Base-by-base conservation (phyloP, 2,797 vertebrate species). In the Phrynocephalus vlangalii region DNA sequence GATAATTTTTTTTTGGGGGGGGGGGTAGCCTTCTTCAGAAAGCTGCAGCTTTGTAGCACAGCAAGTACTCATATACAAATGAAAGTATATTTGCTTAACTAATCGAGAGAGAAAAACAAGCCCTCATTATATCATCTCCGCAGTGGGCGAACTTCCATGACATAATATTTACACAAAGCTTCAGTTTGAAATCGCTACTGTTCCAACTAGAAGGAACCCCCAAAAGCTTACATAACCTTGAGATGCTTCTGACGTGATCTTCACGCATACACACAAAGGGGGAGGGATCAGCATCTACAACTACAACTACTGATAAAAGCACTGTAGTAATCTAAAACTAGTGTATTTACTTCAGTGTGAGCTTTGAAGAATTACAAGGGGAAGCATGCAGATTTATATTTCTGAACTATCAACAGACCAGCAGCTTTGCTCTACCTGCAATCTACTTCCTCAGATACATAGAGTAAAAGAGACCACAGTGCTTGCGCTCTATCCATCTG, bases 151-250 rank as follows among this genome's bases (percentile, higher is more conserved):
- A 85, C 84, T 24, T 84, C 48, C 66, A 60, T 73, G 50, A 44
- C 63, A 88, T 50, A 86, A 79, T 82, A 73, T 82, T 88, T 83
- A 83, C 0, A 5, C 44, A 3, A 84, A 89, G 82, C 26, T 33
- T 16, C 38, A 90, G 48, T 60, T 33, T 16, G 76, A 85, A 84
- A 75, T 80, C 81, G 77, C 63, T 70, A 78, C 63, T 67, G 82
- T 85, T 78, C n/a, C 52, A 70, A 77, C 63, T 71, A 86, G 30
- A 79, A 79, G 52, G 26, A 70, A n/a, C 11, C 16, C 60, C 60
- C 75, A n/a, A 6, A 72, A 86, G 44, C 33, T 85, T 72, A n/a
- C 50, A 72, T 85, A 86, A 90, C 79, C 67, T 82, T 82, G 72
- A 79, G 44, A 78, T 28, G 26, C 52, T 79, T 83, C 68, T 9